Base-by-base conservation (phyloP, 2,797 vertebrate genomes). In the Anguilla marmorata region DNA sequence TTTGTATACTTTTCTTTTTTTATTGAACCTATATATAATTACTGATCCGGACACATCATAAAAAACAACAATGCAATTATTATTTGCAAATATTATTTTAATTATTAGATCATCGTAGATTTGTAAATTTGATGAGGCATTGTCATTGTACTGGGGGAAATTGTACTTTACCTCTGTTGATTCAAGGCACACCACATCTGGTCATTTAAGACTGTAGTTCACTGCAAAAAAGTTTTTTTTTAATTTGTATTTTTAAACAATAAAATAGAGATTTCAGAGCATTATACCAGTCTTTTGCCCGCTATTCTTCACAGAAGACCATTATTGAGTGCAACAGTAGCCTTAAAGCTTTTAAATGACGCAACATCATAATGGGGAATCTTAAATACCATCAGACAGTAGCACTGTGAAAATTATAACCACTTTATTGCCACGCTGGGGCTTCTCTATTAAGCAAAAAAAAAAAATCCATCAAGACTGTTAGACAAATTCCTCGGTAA, bases 361-460 rank as follows among this genome's bases (percentile, higher is more conserved):
- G 37, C 79, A 48, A n/a, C 50, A 6, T 82, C 45, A 19, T 79
- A 82, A 21, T 50, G 45, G 11, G 0, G 21, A 21, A 82, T 48
- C 16, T 82, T 82, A 82, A 48, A 82, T 30, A 82, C 45, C 41
- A 45, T 50, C 41, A 82, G 74, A 82, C 45, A 24, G 79, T 16
- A n/a, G 45, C 45, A n/a, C 41, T 7, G 37, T 82, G 41, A 82
- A 50, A 50, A 24, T 1, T 24, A 1, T 45, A 82, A 50, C 79
- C 6, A 19, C 45, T 82, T 82, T 82, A 82, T 82, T n/a, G 24
- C 41, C 41, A 19, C n/a, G 1, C 19, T 48, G 79, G 19, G 79
- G 79, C 79, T 82, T 82, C n/a, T 82, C 79, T 50, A 21, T 48
- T 82, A 82, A 50, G 79, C 30, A 50, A 19, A 48, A 48, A 50